phyloP scores from a whole-genome alignment of 2,797 vertebrate genomes.

The Thalassophryne amazonica region DNA sequence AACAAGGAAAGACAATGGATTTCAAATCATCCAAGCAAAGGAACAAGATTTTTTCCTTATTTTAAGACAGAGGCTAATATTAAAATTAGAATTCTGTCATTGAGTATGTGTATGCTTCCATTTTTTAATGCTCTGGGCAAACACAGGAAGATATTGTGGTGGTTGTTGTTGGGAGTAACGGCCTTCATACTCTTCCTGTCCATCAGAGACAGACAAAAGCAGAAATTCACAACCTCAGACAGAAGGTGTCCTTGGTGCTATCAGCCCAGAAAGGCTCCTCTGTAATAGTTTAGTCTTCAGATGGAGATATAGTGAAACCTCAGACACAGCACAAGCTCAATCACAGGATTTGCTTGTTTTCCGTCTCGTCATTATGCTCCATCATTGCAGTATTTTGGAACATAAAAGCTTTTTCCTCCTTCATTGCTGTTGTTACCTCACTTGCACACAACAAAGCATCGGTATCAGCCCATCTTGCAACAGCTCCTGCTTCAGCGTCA shows the following conservation, averaged over 20 bases:
- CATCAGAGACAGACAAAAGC: neutral
- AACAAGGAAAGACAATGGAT: no score
- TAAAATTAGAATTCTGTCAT: no score
- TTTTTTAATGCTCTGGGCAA: neutral
- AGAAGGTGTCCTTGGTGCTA: conserved; percentile 35
- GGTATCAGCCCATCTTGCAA: neutral
- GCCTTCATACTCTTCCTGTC: neutral
- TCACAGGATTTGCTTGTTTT: conserved; percentile 1
- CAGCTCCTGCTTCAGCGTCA: conserved; percentile 4
- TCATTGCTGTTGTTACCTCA: neutral
- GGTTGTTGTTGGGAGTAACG: neutral
- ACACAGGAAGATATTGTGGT: neutral
- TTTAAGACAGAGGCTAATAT: no score
- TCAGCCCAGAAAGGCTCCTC: conserved; percentile 9
- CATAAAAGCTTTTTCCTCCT: neutral
- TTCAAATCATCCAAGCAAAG: no score
- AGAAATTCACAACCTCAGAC: conserved; percentile 7
- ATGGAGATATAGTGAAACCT: conserved; percentile 5
- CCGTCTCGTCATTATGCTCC: neutral
- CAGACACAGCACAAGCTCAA: conserved; percentile 1
- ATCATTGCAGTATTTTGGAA: neutral
- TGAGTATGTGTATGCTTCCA: neutral
- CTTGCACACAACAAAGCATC: neutral
- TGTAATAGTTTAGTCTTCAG: conserved; percentile 30
- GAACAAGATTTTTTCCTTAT: no score